Conservation (phyloP, 2,113 vertebrate species). For the Stegastes partitus region DNA sequence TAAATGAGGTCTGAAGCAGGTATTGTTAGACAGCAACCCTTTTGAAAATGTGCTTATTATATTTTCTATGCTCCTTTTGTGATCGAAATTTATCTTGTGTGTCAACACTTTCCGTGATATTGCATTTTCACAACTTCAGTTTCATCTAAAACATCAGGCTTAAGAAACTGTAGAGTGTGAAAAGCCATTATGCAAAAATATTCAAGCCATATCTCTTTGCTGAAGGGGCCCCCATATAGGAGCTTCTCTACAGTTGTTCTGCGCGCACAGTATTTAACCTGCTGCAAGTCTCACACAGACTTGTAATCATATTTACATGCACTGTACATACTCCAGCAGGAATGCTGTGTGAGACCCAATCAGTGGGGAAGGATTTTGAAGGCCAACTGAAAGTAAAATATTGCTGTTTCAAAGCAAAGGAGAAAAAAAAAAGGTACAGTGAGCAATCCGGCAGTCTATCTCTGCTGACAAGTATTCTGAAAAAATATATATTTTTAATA, state of each 20-base stretch:
- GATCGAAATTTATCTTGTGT: not conserved
- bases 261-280: constrained; percentile 41
- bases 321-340: constrained; percentile 45
- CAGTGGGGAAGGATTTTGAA: constrained; percentile 34
- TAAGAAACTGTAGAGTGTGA: constrained; percentile 20
- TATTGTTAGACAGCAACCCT: constrained; percentile 1
- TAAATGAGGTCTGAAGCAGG: constrained; percentile 9
- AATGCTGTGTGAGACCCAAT: constrained; percentile 4
- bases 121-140: constrained; percentile 2
- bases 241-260: constrained; percentile 28
- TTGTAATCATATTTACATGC: constrained; percentile 61
- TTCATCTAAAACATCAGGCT: constrained; percentile 22
- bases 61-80: constrained; percentile 11
- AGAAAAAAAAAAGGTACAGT: not conserved
- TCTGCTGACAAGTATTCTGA: constrained; percentile 1
- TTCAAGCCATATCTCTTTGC: constrained; percentile 48
- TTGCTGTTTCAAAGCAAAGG: not conserved
- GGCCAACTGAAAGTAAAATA: constrained; percentile 27
- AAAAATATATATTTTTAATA: constrained; percentile 23
- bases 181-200: constrained; percentile 64
- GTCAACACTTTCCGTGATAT: not conserved
- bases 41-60: constrained; percentile 10
- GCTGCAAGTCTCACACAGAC: constrained; percentile 19
- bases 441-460: constrained; percentile 1
- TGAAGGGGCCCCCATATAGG: constrained; percentile 32